Percentiles rank a stretch among this genome's conserved stretches.
Conservation (phyloP, 2,888 invertebrate species). For the Congeria kusceri region DNA sequence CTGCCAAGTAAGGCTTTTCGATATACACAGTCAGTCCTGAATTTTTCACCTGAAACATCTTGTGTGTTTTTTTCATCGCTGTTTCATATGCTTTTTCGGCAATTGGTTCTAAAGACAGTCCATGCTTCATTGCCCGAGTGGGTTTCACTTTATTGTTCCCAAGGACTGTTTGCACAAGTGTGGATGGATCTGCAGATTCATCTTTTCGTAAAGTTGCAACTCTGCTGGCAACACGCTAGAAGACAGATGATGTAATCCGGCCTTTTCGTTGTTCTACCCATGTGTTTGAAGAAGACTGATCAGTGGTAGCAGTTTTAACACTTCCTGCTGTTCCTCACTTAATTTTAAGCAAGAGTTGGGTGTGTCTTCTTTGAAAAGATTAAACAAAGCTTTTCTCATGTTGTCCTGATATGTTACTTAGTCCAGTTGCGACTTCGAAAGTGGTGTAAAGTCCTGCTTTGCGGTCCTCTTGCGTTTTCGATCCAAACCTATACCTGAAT, state of each 20-base stretch:
- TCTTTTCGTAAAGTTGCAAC: slow-evolving; percentile 13
- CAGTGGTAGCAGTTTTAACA: slow-evolving; percentile 1
- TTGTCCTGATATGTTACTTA: neutral
- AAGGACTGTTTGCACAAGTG: slow-evolving; percentile 22
- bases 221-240: slow-evolving; percentile 4
- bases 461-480: neutral
- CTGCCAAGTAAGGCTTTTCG: slow-evolving; percentile 30
- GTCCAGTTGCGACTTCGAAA: neutral
- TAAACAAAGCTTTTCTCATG: slow-evolving; percentile 2
- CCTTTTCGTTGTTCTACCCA: slow-evolving; percentile 19
- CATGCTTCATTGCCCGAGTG: slow-evolving; percentile 57
- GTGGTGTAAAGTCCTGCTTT: slow-evolving; percentile 18
- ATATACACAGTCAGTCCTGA: slow-evolving; percentile 20
- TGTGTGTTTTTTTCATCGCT: slow-evolving; percentile 29
- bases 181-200: neutral
- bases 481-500: neutral
- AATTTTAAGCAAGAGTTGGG: slow-evolving; percentile 5
- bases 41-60: slow-evolving; percentile 25
- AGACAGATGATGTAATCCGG: slow-evolving; percentile 12
- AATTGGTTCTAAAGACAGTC: slow-evolving; percentile 37
- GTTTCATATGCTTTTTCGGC: slow-evolving; percentile 34
- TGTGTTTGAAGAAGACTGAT: slow-evolving; percentile 5
- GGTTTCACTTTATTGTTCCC: slow-evolving; percentile 4
- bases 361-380: slow-evolving; percentile 3
- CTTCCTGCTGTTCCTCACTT: neutral